Conservation (phyloP, 92 coral and sea anemone species). For the Zoanthus sociatus region DNA sequence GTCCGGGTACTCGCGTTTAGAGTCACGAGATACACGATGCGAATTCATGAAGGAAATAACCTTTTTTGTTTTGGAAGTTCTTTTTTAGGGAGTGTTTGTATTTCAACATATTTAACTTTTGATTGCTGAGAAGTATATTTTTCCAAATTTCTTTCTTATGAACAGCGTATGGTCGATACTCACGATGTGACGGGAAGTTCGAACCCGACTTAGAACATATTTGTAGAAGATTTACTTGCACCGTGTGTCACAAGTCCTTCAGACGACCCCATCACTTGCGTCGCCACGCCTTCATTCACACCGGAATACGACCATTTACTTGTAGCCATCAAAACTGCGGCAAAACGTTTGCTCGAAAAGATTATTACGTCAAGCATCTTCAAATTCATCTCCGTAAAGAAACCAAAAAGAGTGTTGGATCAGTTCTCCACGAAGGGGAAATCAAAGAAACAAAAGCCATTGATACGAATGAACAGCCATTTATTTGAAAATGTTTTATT, state of each 20-base stretch:
- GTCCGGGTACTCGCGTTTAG: not conserved
- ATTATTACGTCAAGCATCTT: conserved; percentile 55
- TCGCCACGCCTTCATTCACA: conserved; percentile 48
- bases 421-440: not conserved
- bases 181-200: conserved; percentile 27
- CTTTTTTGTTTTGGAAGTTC: too few species aligned
- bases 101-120: not conserved
- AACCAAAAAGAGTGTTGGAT: not conserved
- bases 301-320: conserved; percentile 56
- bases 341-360: conserved; percentile 62
- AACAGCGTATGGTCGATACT: conserved; percentile 15
- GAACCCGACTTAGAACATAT: not conserved
- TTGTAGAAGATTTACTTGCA: conserved; percentile 13
- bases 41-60: not conserved
- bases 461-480: not conserved
- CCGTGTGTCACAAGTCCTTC: conserved; percentile 32
- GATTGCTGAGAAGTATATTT: not conserved
- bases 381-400: conserved; percentile 27
- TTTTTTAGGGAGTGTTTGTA: not conserved
- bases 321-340: conserved; percentile 61
- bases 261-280: conserved; percentile 23
- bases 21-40: too few species aligned
- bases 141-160: not conserved
- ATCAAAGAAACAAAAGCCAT: not conserved
- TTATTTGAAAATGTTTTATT: not conserved